Base-by-base conservation (phyloP, 1,140 invertebrate species). In the Drosophila pallidifrons region DNA sequence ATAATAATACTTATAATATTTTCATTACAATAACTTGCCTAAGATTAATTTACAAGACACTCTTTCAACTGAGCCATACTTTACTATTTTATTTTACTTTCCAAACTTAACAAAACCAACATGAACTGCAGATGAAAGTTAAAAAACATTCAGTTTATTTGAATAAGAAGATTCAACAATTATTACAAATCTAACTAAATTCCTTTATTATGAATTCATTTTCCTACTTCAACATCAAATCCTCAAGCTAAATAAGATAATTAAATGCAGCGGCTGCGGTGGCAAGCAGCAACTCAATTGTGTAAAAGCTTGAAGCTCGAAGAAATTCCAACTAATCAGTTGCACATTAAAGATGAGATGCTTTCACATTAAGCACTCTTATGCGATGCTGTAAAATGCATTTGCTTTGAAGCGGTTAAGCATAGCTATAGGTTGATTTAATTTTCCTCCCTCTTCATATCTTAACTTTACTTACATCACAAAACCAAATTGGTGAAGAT, bases 311-410 rank as follows among this genome's bases (percentile, higher is more conserved):
- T 28, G 13, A n/a, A 28, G 20, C 28, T 32, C 51, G 7, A n/a
- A 28, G 20, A 11, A 28, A 51, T 25, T 11, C 20, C 47, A 25
- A 51, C 10, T 51, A 52, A 52, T 52, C 11, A 52, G 46, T 25
- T 49, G 46, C 46, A 49, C 16, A 49, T 20, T 49, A 25, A 20
- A 49, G 46, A 16, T 8, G 15, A 49, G 7, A 32, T 32, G 25
- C 11, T 52, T 13, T n/a, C 1, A 13, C 51, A 52, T 52, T 13
- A 52, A 32, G 28, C 5, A 32, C 25, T 52, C 51, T 32, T 52
- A 52, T 15, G 28, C 5, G 47, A 25, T 25, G 20, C 46, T 11
- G n/a, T 16, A 20, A 13, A 51, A 25, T 51, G 47, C 47, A 28
- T 51, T 28, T 11, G 10, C 20, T 46, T 38, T 38, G 35, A 38